Conservation (phyloP, 2,888 invertebrate species). For the Sthenelais limicola region DNA sequence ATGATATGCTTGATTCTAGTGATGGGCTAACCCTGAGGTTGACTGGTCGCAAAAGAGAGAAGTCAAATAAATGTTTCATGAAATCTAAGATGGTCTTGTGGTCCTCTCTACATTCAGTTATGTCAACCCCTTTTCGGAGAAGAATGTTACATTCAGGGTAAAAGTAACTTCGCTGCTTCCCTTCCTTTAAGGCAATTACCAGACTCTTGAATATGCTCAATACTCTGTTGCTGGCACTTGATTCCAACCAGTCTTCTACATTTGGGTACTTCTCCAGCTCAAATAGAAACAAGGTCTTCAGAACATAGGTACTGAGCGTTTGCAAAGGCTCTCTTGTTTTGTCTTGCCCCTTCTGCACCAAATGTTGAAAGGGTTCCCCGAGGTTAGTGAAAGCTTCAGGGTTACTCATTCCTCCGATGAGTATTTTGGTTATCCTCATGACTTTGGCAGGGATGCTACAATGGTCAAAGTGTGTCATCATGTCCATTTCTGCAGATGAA, state of each 20-base stretch:
- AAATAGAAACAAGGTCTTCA: slow-evolving; percentile 21
- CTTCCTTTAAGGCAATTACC: neutral
- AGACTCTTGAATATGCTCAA: neutral
- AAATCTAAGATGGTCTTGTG: no score
- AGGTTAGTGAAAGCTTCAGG: neutral
- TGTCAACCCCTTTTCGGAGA: neutral
- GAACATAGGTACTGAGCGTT: slow-evolving; percentile 11
- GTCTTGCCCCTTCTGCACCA: neutral
- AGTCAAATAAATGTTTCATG: no score
- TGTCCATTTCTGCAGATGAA: slow-evolving; percentile 13
- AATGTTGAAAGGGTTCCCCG: neutral
- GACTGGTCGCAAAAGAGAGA: no score
- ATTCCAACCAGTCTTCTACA: slow-evolving; percentile 13
- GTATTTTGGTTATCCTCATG: neutral
- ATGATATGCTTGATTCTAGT: neutral
- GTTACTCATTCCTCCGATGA: neutral
- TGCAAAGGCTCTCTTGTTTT: neutral
- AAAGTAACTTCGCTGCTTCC: neutral
- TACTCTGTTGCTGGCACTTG: neutral
- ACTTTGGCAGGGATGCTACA: slow-evolving; percentile 15
- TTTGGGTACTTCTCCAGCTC: slow-evolving; percentile 9
- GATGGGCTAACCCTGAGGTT: no score
- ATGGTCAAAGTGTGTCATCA: slow-evolving; percentile 21
- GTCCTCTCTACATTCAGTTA: no score
- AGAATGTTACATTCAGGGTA: neutral